Conservation (phyloP, 2,888 invertebrate genomes). For the Drosophila mimetica region DNA sequence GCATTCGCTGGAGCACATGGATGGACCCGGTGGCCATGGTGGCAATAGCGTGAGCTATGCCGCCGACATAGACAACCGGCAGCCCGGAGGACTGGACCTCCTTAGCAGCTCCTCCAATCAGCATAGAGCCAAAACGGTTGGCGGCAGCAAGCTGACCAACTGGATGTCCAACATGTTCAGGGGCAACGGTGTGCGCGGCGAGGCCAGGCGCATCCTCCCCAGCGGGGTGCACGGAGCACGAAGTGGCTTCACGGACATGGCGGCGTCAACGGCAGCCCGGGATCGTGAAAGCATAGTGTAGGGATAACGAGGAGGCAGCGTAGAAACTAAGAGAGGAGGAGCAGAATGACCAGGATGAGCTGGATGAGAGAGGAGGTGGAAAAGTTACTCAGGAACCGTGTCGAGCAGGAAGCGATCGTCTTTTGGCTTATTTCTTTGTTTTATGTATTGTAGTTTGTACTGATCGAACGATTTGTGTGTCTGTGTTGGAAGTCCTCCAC, state of each 20-base stretch:
- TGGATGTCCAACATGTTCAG: conserved; percentile 92
- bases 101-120: conserved; percentile 35
- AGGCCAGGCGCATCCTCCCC: conserved; percentile 82
- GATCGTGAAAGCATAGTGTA: conserved; percentile 85
- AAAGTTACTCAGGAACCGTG: conserved; percentile 76
- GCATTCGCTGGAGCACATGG: conserved; percentile 91
- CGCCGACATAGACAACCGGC: conserved; percentile 75
- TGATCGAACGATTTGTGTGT: conserved; percentile 40
- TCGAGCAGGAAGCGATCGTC: conserved; percentile 70
- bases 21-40: conserved; percentile 61
- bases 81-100: conserved; percentile 21
- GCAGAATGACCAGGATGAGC: conserved; percentile 15
- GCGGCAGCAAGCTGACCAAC: conserved; percentile 85
- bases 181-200: conserved; percentile 89
- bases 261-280: conserved; percentile 69
- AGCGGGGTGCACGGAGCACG: conserved; percentile 79
- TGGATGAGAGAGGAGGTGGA: conserved; percentile 21
- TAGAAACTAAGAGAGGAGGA: conserved; percentile 20
- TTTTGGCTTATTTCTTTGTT: conserved; percentile 69
- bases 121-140: conserved; percentile 34
- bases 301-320: conserved; percentile 19
- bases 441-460: conserved; percentile 64
- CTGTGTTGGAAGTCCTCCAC: conserved; percentile 19
- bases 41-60: conserved; percentile 81
- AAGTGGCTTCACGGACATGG: conserved; percentile 82